Evolutionary conservation across 2,113 vertebrate genomes (phyloP).

Genomic region (Zosterops lateralis): DNA sequence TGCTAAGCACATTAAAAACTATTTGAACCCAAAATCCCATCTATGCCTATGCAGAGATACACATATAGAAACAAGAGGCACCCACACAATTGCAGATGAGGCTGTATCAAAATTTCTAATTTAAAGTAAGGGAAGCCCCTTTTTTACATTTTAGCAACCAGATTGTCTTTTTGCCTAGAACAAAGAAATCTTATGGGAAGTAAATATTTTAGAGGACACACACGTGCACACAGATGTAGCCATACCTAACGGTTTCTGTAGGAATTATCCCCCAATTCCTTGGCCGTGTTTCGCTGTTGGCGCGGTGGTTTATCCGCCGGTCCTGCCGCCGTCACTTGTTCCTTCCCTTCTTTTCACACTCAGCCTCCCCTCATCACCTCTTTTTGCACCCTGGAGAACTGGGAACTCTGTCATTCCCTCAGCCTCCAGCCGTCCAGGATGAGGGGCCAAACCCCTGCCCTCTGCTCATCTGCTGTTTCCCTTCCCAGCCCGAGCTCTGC

Average conservation of each 20-base stretch:
- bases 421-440: background rate
- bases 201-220: constrained; percentile 8
- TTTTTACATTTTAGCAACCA: constrained; percentile 3
- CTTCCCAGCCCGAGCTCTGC: constrained; percentile 25
- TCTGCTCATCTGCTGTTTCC: background rate
- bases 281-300: background rate
- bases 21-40: constrained; percentile 34
- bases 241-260: background rate
- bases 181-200: constrained; percentile 41
- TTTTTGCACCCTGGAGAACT: background rate
- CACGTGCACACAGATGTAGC: background rate
- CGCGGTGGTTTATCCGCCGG: background rate
- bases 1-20: constrained; percentile 27
- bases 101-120: constrained; percentile 8
- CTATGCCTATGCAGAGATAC: background rate
- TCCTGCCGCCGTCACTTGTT: background rate
- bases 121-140: background rate
- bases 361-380: background rate
- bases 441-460: background rate
- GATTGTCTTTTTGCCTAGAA: constrained; percentile 10
- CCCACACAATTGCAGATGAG: background rate
- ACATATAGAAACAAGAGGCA: background rate
- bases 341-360: background rate
- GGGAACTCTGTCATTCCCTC: background rate
- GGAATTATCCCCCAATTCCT: constrained; percentile 25